Percentiles rank a stretch among this genome's conserved stretches.
phyloP scores from a whole-genome alignment of 2,113 vertebrate genomes.

The Gambusia affinis region DNA sequence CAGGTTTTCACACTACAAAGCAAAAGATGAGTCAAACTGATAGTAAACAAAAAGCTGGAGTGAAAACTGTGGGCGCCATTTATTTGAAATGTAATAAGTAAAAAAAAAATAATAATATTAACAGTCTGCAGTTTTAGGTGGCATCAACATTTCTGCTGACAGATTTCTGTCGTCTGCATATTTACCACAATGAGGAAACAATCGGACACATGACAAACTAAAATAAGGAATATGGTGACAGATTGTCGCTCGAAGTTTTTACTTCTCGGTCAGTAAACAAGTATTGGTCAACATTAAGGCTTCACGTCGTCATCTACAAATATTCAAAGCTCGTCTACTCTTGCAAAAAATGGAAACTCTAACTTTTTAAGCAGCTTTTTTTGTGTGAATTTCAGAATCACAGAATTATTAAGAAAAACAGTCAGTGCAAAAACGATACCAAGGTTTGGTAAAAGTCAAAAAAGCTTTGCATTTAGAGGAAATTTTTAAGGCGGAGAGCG shows the following conservation, averaged over 20 bases:
- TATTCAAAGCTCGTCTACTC: not conserved
- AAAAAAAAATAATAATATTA: not conserved
- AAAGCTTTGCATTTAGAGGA: slow-evolving; percentile 7
- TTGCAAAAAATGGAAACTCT: not conserved
- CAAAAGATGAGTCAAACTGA: not conserved
- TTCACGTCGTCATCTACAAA: too few relatives aligned
- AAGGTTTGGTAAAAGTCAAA: slow-evolving; percentile 13
- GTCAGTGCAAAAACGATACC: not conserved
- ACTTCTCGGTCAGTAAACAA: not conserved
- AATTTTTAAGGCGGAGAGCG: not conserved
- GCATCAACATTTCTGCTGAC: slow-evolving; percentile 20
- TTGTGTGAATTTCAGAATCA: not conserved
- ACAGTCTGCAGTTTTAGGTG: not conserved
- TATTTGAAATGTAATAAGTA: not conserved
- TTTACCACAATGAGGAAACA: not conserved
- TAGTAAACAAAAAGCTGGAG: not conserved
- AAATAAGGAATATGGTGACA: slow-evolving; percentile 16
- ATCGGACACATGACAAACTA: slow-evolving; percentile 16
- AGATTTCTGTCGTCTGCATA: slow-evolving; percentile 9
- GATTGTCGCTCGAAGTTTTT: not conserved
- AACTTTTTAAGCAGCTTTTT: not conserved
- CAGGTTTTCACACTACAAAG: not conserved
- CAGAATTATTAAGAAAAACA: not conserved
- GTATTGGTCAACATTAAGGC: too few relatives aligned
- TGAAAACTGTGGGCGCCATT: not conserved